These are phyloP conservation scores for Saccostrea cuccullata DNA, from an alignment of 1,140 invertebrate species.

Conservation along the genomic window DNA sequence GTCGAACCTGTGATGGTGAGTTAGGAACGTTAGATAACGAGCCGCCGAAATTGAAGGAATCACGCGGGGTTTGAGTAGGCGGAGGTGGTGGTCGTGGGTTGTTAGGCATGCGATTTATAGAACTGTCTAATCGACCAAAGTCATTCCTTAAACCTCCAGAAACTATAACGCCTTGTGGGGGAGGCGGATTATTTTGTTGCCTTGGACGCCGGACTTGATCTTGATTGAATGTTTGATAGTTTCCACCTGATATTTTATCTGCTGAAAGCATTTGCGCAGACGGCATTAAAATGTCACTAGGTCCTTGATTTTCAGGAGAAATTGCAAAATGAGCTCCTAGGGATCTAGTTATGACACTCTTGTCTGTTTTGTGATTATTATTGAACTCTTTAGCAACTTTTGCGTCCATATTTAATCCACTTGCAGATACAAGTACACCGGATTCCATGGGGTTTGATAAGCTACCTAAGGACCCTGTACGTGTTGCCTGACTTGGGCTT, in stretches of 20 bases:
- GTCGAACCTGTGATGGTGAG: background rate
- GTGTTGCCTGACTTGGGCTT: background rate
- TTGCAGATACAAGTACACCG: constrained; percentile 4
- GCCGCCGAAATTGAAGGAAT: background rate
- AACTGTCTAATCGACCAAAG: constrained; percentile 17
- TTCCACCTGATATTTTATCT: background rate
- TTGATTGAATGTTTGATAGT: constrained; percentile 11
- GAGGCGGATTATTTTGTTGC: background rate
- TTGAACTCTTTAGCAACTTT: background rate
- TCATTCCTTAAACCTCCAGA: background rate
- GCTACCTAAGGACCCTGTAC: background rate
- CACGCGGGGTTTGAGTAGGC: background rate
- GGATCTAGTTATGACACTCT: background rate
- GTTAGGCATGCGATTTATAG: background rate
- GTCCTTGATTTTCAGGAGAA: background rate
- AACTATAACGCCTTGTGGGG: background rate
- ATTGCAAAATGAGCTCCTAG: constrained; percentile 7
- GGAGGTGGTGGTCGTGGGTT: background rate
- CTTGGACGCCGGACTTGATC: background rate
- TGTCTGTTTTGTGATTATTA: background rate
- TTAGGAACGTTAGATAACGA: constrained; percentile 6
- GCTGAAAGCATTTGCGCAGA: background rate
- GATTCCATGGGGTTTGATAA: constrained; percentile 2
- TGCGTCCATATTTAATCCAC: background rate
- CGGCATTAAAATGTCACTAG: constrained; percentile 8